Evolutionary conservation across 2,113 vertebrate species (phyloP), one percentile per base, ranked within the genome.

Genomic region (western clawed frog (Xenopus tropicalis)): DNA sequence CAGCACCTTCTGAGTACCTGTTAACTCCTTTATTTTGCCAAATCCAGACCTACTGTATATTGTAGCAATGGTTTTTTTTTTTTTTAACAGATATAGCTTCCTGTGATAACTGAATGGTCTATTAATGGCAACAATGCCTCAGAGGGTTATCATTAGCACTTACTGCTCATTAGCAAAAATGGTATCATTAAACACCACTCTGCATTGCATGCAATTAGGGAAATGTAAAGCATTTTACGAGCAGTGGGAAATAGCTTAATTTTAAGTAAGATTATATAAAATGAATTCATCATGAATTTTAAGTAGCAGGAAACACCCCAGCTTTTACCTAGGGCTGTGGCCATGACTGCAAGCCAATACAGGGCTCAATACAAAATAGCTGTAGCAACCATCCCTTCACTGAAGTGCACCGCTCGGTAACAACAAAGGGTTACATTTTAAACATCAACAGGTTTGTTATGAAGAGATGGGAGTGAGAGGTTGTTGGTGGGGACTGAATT

Each of bases 81-180:
- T 37, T 63, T 65, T 65, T 12, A 48, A 48, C 46, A 54, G 52
- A 54, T 54, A 4, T 14, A 65, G 54, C 44, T 16, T 44, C n/a
- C 9, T 44, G 22, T 17, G 16, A 12, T 10, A 44, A 62, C 19
- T 43, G 66, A 76, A 75, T 20, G 66, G 20, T 12, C 46, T 63
- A 76, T 63, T 63, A 76, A 69, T 69, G 67, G 16, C 46, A 16
- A 16, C 20, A 58, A 69, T 68, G 17, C 56, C 73, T 51, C 48
- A 44, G n/a, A 58, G 65, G 57, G 57, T 68, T 61, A 57, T 68
- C 72, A 74, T 74, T 67, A 67, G 42, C 56, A 43, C 24, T 14
- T 63, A 21, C 51, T 22, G 25, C 66, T 63, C 56, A 69, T 69
- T 69, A 76, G 3, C 46, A 69, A 69, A 61, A 44, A 63, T 54